phyloP scores from a whole-genome alignment of 2,797 vertebrate genomes.

The Xerus rutilus region DNA sequence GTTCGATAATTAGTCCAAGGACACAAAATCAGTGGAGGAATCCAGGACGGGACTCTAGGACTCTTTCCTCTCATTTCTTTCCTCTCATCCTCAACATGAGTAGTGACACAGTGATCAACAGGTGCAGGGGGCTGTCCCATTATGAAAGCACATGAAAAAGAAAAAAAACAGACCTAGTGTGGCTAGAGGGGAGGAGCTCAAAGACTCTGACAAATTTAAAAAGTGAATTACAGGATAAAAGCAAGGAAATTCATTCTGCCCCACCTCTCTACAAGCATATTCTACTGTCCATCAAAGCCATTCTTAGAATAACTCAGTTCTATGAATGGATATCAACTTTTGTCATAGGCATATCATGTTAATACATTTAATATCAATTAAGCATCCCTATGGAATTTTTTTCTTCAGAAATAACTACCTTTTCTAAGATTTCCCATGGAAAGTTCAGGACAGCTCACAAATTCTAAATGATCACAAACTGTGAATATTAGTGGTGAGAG shows the following conservation, averaged over 20 bases:
- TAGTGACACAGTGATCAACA: neutral
- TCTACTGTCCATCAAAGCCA: slow-evolving; percentile 33
- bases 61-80: neutral
- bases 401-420: slow-evolving; percentile 64
- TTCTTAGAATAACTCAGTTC: slow-evolving; percentile 39
- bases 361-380: slow-evolving; percentile 52
- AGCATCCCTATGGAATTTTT: slow-evolving; percentile 4
- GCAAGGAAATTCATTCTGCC: neutral
- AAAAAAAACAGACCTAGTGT: slow-evolving; percentile 27
- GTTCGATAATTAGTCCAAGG: neutral
- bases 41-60: neutral
- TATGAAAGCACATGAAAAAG: neutral
- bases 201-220: slow-evolving; percentile 47
- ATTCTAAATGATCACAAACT: slow-evolving; percentile 57
- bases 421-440: slow-evolving; percentile 31
- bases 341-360: neutral
- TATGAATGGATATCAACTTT: slow-evolving; percentile 42
- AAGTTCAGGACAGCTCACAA: slow-evolving; percentile 46
- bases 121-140: neutral
- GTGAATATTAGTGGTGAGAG: slow-evolving; percentile 1
- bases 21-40: neutral
- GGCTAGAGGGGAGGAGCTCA: neutral
- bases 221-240: neutral
- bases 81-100: slow-evolving; percentile 25
- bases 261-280: neutral